phyloP scores from a whole-genome alignment of 2,797 vertebrate species.

The Pterois miles region DNA sequence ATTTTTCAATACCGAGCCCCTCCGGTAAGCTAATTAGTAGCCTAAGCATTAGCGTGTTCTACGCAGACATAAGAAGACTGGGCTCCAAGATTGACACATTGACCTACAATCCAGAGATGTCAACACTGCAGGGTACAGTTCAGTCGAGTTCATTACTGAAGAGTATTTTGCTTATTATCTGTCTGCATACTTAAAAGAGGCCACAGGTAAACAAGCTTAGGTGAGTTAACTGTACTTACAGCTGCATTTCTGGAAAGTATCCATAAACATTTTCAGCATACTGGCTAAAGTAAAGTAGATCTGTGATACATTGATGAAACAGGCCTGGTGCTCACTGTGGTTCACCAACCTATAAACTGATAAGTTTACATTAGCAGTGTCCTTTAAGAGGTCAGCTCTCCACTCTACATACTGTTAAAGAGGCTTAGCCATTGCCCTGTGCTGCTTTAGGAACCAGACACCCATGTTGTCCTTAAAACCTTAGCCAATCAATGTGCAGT shows the following conservation, averaged over 20 bases:
- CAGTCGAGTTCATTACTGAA: neutral
- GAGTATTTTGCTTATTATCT: neutral
- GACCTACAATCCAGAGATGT: constrained; percentile 31
- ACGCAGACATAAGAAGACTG: neutral
- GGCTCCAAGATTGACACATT: constrained; percentile 25
- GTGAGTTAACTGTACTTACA: neutral
- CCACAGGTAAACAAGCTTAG: neutral
- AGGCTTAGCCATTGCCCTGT: constrained; percentile 41
- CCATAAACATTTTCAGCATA: neutral
- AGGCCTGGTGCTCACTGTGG: neutral
- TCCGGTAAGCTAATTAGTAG: constrained; percentile 47
- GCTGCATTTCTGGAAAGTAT: neutral
- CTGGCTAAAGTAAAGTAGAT: neutral
- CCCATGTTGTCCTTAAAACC: neutral
- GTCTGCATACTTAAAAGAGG: neutral
- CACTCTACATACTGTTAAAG: constrained; percentile 30
- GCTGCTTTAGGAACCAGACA: constrained; percentile 2
- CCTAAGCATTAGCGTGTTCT: constrained; percentile 11
- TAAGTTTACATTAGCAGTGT: neutral
- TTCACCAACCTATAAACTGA: no score
- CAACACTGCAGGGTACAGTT: neutral
- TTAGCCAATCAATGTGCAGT: neutral
- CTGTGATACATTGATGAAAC: neutral
- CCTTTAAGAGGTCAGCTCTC: constrained; percentile 1
- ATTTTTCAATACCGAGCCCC: neutral